phyloP scores from a whole-genome alignment of 2,113 vertebrate species.

The Ammospiza caudacuta region DNA sequence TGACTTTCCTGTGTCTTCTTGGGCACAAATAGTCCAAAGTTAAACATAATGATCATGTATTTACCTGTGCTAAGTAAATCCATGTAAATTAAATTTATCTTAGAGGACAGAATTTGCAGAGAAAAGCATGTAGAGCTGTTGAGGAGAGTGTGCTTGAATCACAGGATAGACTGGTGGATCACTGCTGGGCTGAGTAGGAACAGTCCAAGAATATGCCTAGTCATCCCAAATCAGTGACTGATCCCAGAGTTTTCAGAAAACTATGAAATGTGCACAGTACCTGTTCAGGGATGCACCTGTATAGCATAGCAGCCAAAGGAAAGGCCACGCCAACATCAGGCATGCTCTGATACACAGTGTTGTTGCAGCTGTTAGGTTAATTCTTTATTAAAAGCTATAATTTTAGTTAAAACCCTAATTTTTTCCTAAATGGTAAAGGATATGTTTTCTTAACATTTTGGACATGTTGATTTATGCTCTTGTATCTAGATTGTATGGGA shows the following conservation, averaged over 20 bases:
- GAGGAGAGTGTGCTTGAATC: neutral
- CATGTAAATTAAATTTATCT: neutral
- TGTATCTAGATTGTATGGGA: neutral
- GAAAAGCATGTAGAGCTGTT: neutral
- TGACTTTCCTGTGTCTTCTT: neutral
- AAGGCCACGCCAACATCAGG: neutral
- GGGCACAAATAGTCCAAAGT: neutral
- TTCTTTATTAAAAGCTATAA: neutral
- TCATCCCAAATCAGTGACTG: neutral
- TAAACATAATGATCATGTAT: neutral
- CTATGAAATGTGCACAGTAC: accelerated
- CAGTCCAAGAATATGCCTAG: neutral
- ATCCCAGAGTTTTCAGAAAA: neutral
- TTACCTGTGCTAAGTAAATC: neutral
- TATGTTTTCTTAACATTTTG: neutral
- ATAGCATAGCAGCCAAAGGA: neutral
- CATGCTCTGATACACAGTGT: neutral
- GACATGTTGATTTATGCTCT: neutral
- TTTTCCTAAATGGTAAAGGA: neutral
- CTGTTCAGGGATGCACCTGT: neutral
- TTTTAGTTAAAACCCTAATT: neutral
- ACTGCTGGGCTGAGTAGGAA: neutral
- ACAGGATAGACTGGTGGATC: neutral
- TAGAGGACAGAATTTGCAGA: neutral
- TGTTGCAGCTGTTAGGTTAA: neutral